Evolutionary conservation across 1,140 invertebrate genomes (phyloP).

Genomic region (Sarcophaga peregrina): DNA sequence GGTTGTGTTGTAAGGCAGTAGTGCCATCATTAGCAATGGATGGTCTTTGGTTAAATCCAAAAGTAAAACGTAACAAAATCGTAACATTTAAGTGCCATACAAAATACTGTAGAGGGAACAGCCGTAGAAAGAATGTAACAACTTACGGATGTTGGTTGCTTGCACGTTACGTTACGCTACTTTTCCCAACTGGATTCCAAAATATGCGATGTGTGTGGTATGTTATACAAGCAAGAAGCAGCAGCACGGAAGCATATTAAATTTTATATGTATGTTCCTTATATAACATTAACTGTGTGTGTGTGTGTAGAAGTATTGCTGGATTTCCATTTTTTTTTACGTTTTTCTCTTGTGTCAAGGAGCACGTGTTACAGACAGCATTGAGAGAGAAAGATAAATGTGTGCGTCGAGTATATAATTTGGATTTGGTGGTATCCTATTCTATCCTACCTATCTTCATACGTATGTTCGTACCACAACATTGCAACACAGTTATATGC

Average conservation of each 20-base stretch:
- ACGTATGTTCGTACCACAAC: not conserved
- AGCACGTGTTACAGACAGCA: constrained; percentile 4
- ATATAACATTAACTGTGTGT: not conserved
- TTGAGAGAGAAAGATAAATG: not conserved
- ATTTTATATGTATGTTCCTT: not conserved
- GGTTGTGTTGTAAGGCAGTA: not conserved
- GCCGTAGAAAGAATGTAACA: not conserved
- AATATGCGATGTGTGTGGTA: not conserved
- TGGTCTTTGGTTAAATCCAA: not conserved
- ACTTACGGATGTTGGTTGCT: not conserved
- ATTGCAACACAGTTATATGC: not conserved
- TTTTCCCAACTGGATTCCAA: not conserved
- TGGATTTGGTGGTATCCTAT: too few relatives aligned
- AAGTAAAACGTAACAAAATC: not conserved
- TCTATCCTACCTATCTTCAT: not conserved
- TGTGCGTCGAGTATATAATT: too few relatives aligned
- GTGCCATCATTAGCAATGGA: too few relatives aligned
- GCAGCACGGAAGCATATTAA: not conserved
- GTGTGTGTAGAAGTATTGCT: not conserved
- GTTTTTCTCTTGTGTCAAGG: not conserved
- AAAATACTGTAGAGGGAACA: not conserved
- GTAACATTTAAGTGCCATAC: not conserved
- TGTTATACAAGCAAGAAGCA: not conserved
- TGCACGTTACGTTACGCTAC: not conserved
- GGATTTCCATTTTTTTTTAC: too few relatives aligned